Percentiles rank a stretch among this genome's conserved stretches.
Evolutionary conservation across 1,140 invertebrate species (phyloP).

Genomic region (Laupala kohalensis): DNA sequence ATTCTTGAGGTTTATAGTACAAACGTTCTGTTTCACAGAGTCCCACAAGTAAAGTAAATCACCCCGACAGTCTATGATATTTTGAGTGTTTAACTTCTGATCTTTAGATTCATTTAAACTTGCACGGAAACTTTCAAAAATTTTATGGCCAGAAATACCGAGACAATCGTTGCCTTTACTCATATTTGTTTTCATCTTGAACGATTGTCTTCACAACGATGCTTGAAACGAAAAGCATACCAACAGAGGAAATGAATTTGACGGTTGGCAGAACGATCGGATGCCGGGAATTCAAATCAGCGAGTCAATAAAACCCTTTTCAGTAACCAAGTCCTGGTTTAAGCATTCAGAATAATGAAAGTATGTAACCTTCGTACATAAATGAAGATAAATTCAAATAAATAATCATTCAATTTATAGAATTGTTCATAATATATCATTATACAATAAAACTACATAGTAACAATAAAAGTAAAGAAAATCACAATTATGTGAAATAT

Average conservation of each 20-base stretch:
- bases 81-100: not conserved
- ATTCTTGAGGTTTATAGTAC: not conserved
- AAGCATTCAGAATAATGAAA: no score
- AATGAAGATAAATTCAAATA: no score
- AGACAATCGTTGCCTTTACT: not conserved
- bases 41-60: not conserved
- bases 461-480: no score
- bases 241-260: not conserved
- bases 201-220: no score
- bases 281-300: not conserved
- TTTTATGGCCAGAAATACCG: not conserved
- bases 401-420: no score
- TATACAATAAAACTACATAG: no score
- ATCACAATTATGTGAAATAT: no score
- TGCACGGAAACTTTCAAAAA: not conserved
- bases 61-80: not conserved
- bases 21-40: not conserved
- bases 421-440: no score
- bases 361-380: no score
- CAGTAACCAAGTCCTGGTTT: no score
- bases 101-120: not conserved
- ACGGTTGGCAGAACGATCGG: not conserved
- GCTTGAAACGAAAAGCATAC: not conserved
- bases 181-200: not conserved
- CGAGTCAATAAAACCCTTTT: no score